Conservation (phyloP, 2,797 vertebrate species). For the Picus viridis region DNA sequence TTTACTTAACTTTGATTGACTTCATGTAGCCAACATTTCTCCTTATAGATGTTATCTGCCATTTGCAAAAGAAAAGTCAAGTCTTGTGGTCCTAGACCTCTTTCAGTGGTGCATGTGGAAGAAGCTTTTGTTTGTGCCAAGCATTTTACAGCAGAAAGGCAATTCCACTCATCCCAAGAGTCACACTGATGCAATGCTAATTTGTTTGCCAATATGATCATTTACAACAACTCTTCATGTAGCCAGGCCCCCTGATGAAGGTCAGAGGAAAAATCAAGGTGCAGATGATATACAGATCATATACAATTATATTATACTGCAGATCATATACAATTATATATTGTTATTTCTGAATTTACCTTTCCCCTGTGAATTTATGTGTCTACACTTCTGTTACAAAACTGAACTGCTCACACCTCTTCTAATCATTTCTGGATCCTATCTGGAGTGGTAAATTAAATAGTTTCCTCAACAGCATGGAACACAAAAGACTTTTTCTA, state of each 20-base stretch:
- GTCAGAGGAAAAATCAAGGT: neutral
- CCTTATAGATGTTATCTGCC: neutral
- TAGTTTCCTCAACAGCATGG: neutral
- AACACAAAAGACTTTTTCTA: slow-evolving; percentile 31
- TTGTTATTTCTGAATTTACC: neutral
- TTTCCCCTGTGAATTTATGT: neutral
- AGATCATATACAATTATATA: neutral
- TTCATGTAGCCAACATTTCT: neutral
- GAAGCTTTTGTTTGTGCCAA: neutral
- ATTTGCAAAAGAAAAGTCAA: neutral
- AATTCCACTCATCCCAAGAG: neutral
- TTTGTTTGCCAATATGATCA: neutral
- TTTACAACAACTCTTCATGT: neutral
- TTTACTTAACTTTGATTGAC: neutral
- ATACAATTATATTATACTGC: neutral
- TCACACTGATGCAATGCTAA: neutral
- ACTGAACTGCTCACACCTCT: slow-evolving; percentile 2
- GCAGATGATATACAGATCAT: neutral
- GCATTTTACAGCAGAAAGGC: slow-evolving; percentile 3
- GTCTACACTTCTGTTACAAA: neutral
- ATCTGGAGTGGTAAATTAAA: slow-evolving; percentile 33
- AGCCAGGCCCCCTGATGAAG: neutral
- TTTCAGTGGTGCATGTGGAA: neutral
- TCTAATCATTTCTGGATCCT: slow-evolving; percentile 31
- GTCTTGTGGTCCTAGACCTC: neutral